phyloP scores from a whole-genome alignment of 2,888 invertebrate genomes.

The Pseudococcus viburni region DNA sequence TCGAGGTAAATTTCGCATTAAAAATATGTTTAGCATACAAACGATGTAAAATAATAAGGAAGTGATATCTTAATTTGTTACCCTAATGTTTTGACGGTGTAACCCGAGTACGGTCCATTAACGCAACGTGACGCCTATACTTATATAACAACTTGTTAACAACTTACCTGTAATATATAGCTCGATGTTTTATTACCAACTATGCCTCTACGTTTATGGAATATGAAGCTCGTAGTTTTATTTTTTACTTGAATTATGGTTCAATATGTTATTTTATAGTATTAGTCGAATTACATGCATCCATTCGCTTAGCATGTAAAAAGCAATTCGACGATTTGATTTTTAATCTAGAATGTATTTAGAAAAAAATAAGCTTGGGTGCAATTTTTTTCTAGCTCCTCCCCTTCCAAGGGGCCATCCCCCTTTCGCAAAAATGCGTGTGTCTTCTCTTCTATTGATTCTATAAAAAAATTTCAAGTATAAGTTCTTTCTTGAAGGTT shows the following conservation, averaged over 20 bases:
- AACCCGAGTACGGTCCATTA: slow-evolving; percentile 49
- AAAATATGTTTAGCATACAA: slow-evolving; percentile 18
- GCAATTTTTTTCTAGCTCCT: no score
- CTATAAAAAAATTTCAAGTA: no score
- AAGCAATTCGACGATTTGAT: no score
- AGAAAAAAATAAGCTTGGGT: no score
- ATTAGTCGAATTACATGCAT: no score
- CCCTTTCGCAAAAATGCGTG: no score
- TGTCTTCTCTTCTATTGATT: no score
- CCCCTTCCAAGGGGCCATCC: no score
- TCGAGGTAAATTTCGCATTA: slow-evolving; percentile 16
- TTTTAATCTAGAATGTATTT: no score
- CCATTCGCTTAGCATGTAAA: no score
- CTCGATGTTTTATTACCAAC: slow-evolving; percentile 13
- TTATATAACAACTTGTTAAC: slow-evolving; percentile 42
- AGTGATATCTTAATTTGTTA: slow-evolving; percentile 52
- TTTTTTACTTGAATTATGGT: slow-evolving; percentile 1
- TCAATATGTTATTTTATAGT: not conserved
- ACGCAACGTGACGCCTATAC: slow-evolving; percentile 54
- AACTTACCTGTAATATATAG: slow-evolving; percentile 51
- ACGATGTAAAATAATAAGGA: slow-evolving; percentile 40
- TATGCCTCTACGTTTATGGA: not conserved
- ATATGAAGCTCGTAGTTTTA: slow-evolving; percentile 1
- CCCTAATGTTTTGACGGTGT: slow-evolving; percentile 31
- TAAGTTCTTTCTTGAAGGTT: no score